Evolutionary conservation across 2,113 vertebrate species (phyloP).

Genomic region (Perognathus longimembris): DNA sequence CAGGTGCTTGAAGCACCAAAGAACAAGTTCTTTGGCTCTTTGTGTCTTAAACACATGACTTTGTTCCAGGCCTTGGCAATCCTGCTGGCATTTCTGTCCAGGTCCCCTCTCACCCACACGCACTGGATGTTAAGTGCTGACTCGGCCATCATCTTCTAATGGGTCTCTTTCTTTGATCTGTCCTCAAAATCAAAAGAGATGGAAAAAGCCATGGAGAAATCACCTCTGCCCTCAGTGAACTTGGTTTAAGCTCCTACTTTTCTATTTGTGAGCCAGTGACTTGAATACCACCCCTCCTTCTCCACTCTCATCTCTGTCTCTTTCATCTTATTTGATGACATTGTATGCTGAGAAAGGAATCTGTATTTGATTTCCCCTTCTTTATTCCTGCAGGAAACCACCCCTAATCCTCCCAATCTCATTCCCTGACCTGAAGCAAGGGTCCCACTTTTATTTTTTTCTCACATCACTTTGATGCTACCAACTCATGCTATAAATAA

Average conservation of each 20-base stretch:
- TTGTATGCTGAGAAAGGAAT: background rate
- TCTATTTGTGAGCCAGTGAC: background rate
- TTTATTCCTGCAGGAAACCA: background rate
- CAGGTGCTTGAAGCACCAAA: background rate
- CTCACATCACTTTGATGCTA: background rate
- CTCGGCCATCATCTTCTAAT: background rate
- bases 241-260: background rate
- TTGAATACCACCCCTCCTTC: background rate
- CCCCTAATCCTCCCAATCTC: background rate
- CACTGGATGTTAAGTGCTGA: background rate
- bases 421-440: background rate
- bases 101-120: accelerated
- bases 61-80: background rate
- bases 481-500: background rate
- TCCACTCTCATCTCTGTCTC: background rate
- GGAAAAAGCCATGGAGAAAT: background rate
- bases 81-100: background rate
- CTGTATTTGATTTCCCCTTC: background rate
- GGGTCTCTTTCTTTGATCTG: background rate
- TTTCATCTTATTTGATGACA: background rate
- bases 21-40: background rate
- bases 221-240: background rate
- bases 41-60: background rate
- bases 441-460: background rate
- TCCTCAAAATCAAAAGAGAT: background rate